Percentiles rank a stretch among this genome's conserved stretches.
phyloP scores from a whole-genome alignment of 2,888 invertebrate species.

The Caenorhabditis sulstoni region DNA sequence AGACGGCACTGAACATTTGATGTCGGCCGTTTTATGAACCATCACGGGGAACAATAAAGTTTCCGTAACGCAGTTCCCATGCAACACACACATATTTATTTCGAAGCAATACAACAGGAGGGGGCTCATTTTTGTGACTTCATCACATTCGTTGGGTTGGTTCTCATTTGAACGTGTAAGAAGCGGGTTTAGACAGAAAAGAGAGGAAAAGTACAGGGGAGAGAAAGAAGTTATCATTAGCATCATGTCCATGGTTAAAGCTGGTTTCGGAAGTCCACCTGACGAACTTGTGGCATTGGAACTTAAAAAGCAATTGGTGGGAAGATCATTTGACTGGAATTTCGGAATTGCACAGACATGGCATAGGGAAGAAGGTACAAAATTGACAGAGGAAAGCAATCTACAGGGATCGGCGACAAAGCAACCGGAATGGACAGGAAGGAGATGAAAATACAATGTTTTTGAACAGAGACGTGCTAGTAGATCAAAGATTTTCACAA shows the following conservation, averaged over 20 bases:
- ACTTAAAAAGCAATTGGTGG: neutral
- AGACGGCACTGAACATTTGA: no score
- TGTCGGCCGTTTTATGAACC: no score
- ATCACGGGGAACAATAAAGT: no score
- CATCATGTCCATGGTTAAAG: neutral
- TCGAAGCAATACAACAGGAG: no score
- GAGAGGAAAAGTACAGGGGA: slow-evolving; percentile 4
- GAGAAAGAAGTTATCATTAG: no score
- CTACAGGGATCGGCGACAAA: neutral
- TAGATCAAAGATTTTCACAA: no score
- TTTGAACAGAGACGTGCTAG: no score
- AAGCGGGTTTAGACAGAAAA: neutral
- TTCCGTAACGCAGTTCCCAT: no score
- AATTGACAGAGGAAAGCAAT: neutral
- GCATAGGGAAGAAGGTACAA: neutral
- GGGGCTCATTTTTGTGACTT: no score
- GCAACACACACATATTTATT: no score
- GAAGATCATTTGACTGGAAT: slow-evolving; percentile 27
- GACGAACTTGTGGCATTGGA: neutral
- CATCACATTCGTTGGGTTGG: no score
- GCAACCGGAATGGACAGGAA: slow-evolving; percentile 40
- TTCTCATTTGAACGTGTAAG: no score
- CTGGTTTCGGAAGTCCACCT: neutral
- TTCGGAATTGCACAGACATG: slow-evolving; percentile 1
- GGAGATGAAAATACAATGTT: slow-evolving; percentile 22